Base-by-base conservation (phyloP, 2,797 vertebrate species). In the Sebastes trivittatus region DNA sequence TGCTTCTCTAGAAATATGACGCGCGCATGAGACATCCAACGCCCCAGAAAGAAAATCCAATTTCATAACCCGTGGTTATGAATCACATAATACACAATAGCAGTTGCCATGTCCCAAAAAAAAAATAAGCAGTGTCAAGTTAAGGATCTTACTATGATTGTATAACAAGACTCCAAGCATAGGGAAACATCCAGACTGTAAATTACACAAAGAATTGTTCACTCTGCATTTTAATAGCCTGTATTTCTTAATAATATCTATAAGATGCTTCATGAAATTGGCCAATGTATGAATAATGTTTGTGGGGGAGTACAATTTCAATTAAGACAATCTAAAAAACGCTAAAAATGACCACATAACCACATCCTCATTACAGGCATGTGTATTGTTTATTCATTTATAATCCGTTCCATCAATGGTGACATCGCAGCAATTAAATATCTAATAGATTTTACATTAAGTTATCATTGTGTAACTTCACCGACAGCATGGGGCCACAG, bases 1-100 rank as follows among this genome's bases (percentile, higher is more conserved):
- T 82, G 80, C 58, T 83, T 88, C 76, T 83, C 62, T 55, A 42
- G 66, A 92, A 91, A 46, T 83, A 74, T 75, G 60, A 87, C 74
- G 8, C 4, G 30, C 20, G 54, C 42, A 23, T 65, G 73, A 85
- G 67, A 72, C 63, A 77, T 64, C 34, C 11, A 29, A 38, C 0
- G 7, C 7, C 36, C 16, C 9, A 20, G 18, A 62, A 77, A 27
- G 60, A 11, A 62, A 80, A 72, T 66, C 11, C 20, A 77, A 84
- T 69, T 67, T 30, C 52, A 46, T 6, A 52, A 86, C 22, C 52
- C 0, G 1, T 64, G 55, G 58, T 70, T 77, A 60, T 77, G 64
- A 85, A 70, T 91, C 58, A 72, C 59, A 36, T 52, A 46, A 77
- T 59, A 36, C 29, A 55, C 11, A 27, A 6, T 61, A 79, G 85